Percentiles rank a stretch among this genome's conserved stretches.
Conservation (phyloP, 2,888 invertebrate species). For the Dryococelus australis region DNA sequence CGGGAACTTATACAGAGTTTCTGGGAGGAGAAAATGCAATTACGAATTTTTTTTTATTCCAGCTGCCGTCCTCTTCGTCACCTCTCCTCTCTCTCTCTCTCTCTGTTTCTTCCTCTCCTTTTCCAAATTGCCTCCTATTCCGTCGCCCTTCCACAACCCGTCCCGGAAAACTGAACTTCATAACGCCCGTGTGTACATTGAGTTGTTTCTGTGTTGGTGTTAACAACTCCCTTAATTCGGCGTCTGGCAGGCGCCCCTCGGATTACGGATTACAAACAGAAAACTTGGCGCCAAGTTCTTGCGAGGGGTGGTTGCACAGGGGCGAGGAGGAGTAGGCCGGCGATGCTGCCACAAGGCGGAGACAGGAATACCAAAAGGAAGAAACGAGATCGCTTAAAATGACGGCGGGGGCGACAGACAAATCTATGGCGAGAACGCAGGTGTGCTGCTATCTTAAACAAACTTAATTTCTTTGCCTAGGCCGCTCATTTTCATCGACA, state of each 20-base stretch:
- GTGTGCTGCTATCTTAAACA: background rate
- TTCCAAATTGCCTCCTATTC: background rate
- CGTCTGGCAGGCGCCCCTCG: slow-evolving; percentile 9
- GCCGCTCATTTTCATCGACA: too few species aligned
- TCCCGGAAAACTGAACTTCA: background rate
- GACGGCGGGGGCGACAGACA: background rate
- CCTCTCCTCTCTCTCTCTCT: background rate
- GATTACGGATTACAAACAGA: slow-evolving; percentile 7
- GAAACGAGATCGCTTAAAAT: background rate
- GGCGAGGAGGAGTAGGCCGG: background rate
- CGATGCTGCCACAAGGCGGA: background rate
- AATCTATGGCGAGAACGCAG: background rate
- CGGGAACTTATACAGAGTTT: background rate
- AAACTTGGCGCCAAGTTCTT: background rate
- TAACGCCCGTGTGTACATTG: slow-evolving; percentile 12
- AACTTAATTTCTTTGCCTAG: too few species aligned
- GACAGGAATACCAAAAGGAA: background rate
- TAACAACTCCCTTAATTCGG: slow-evolving; percentile 6
- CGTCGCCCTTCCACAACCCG: background rate
- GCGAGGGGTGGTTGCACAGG: background rate
- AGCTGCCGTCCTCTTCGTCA: too few species aligned
- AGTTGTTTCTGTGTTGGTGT: background rate
- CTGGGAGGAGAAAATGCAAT: background rate
- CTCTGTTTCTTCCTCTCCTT: background rate
- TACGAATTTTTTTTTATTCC: background rate